A percentile compares a stretch with the other conserved stretches of the same genome.
Evolutionary conservation across 2,888 invertebrate genomes (phyloP).

Genomic region (Philhelius pedissequus): DNA sequence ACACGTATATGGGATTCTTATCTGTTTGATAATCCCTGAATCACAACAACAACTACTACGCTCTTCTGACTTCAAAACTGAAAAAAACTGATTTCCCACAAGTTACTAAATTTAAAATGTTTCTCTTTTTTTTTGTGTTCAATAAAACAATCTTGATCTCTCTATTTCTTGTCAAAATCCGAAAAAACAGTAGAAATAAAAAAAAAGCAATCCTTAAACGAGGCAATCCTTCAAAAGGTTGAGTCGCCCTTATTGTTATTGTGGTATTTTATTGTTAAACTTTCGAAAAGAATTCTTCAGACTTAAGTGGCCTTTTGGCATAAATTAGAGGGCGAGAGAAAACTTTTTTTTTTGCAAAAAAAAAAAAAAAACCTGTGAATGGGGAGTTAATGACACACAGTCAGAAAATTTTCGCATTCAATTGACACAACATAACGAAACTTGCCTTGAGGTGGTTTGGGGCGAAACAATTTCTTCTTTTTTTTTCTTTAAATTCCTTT

Average conservation of each 20-base stretch:
- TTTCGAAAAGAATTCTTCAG: slow-evolving; percentile 11
- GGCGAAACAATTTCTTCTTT: neutral
- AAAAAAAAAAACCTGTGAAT: slow-evolving; percentile 37
- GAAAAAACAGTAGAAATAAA: neutral
- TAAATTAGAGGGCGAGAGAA: slow-evolving; percentile 41
- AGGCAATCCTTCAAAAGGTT: slow-evolving; percentile 68
- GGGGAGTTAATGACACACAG: slow-evolving; percentile 64
- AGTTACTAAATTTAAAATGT: slow-evolving; percentile 57
- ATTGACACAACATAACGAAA: slow-evolving; percentile 65
- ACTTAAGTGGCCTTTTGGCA: slow-evolving; percentile 26
- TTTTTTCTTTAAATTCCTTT: neutral
- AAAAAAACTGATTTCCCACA: slow-evolving; percentile 30
- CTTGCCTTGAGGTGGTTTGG: slow-evolving; percentile 33
- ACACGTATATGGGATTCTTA: slow-evolving; percentile 48
- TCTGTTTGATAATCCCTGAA: slow-evolving; percentile 56
- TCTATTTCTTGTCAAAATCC: slow-evolving; percentile 8
- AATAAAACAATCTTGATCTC: slow-evolving; percentile 18
- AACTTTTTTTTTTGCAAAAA: slow-evolving; percentile 53
- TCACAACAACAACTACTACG: slow-evolving; percentile 16
- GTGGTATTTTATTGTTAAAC: slow-evolving; percentile 59
- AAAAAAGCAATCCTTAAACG: slow-evolving; percentile 55
- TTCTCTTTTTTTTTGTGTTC: slow-evolving; percentile 9
- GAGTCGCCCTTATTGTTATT: slow-evolving; percentile 63
- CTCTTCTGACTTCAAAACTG: neutral
- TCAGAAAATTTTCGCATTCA: slow-evolving; percentile 62